phyloP scores from a whole-genome alignment of 1,140 invertebrate genomes.

The Macrocentrus cingulum region DNA sequence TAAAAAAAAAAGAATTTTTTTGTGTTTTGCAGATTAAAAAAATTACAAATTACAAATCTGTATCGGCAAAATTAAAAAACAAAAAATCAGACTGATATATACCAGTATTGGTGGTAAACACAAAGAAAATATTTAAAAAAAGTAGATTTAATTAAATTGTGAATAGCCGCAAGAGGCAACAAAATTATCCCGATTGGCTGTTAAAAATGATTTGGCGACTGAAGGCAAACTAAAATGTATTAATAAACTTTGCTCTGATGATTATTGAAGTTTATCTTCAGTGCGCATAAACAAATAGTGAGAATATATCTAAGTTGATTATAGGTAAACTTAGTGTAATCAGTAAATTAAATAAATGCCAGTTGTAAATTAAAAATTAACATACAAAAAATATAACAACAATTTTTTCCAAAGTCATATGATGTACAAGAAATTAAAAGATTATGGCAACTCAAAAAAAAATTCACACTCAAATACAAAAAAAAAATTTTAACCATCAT shows the following conservation, averaged over 20 bases:
- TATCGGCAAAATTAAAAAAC: no score
- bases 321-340: constrained; percentile 50
- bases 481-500: no score
- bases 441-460: constrained; percentile 3
- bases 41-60: background rate
- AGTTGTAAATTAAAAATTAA: constrained; percentile 47
- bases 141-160: constrained; percentile 53
- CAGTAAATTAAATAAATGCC: constrained; percentile 46
- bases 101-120: constrained; percentile 55
- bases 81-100: constrained; percentile 59
- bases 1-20: constrained; percentile 17
- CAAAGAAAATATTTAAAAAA: constrained; percentile 28
- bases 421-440: no score
- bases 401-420: no score
- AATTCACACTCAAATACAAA: no score
- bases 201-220: constrained; percentile 32
- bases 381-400: background rate
- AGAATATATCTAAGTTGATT: constrained; percentile 55
- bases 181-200: constrained; percentile 55
- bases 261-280: background rate
- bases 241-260: no score
- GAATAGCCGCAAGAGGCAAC: constrained; percentile 24
- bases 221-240: no score
- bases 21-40: constrained; percentile 7
- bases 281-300: constrained; percentile 37